A percentile compares a stretch with the other conserved stretches of the same genome.
Conservation (phyloP, 2,113 vertebrate species). For the Charina bottae region DNA sequence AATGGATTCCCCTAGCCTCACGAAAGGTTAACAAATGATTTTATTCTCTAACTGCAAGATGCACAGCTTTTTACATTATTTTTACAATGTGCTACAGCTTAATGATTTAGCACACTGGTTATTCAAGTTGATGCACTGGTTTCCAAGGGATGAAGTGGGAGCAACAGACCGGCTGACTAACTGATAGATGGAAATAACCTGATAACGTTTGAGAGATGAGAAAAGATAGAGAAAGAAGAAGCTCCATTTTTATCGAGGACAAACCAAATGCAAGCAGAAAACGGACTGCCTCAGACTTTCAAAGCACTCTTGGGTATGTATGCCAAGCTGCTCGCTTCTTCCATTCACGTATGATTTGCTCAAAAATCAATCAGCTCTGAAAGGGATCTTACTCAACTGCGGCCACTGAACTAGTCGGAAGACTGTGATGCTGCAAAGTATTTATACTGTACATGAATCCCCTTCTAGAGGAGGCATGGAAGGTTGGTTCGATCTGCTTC, state of each 20-base stretch:
- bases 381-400: background rate
- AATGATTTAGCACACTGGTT: constrained; percentile 58
- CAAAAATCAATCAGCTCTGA: constrained; percentile 5
- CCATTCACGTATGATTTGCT: constrained; percentile 7
- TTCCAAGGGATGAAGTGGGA: constrained; percentile 31
- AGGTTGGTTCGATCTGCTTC: background rate
- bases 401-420: background rate
- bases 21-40: constrained; percentile 25
- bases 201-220: background rate
- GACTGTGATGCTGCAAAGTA: background rate
- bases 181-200: constrained; percentile 7
- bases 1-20: background rate
- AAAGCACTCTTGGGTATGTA: background rate
- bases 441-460: background rate
- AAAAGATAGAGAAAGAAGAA: background rate
- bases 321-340: constrained; percentile 16
- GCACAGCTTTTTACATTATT: background rate
- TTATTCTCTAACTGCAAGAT: constrained; percentile 53
- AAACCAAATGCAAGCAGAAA: background rate
- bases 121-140: constrained; percentile 6
- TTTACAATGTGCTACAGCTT: constrained; percentile 53
- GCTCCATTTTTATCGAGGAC: constrained; percentile 3
- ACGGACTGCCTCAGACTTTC: background rate
- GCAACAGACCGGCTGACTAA: constrained; percentile 8
- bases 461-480: background rate